Base-by-base conservation (phyloP, 2,113 vertebrate genomes). In the Formicarius rufipectus region DNA sequence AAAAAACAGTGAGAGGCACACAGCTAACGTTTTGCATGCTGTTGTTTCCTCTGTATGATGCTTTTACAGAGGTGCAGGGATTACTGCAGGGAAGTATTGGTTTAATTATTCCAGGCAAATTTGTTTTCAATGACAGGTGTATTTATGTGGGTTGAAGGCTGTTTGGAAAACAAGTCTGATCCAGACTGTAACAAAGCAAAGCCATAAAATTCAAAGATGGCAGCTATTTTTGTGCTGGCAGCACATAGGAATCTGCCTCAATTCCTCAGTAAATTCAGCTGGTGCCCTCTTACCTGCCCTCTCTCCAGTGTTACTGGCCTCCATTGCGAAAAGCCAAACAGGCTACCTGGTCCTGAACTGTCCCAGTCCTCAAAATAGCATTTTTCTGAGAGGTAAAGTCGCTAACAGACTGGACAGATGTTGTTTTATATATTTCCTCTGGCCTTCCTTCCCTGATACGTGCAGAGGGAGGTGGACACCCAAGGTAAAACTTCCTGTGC, bases 211-310 rank as follows among this genome's bases (percentile, higher is more conserved):
- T 76, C 50, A 59, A 81, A 94, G 39, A 86, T 81, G 55, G 37
- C 83, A 74, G 59, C 76, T 95, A 59, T 68, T 96, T 91, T 81
- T 89, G 19, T 91, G 35, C 68, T 84, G 68, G 76, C 91, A 68
- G 52, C 30, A 52, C 33, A 49, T 3, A 42, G 52, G 20, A 82
- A 33, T 90, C 81, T 76, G 84, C 47, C 69, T 87, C 56, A 47
- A 6, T 78, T 69, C 6, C 2, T 81, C 60, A 33, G 42, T 78
- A 71, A 91, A 76, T 84, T 72, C 49, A 64, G 4, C 12, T 75
- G 21, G 10, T 76, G 11, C 30, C 44, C 31, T 84, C 24, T 56
- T 91, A 42, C n/a, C 27, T 62, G 12, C 45, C 55, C 15, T 80
- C 20, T 10, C 28, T 63, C 39, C 24, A 1, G 0, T 50, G 28